Conservation (phyloP, 2,797 vertebrate genomes). For the Florisuga fusca region DNA sequence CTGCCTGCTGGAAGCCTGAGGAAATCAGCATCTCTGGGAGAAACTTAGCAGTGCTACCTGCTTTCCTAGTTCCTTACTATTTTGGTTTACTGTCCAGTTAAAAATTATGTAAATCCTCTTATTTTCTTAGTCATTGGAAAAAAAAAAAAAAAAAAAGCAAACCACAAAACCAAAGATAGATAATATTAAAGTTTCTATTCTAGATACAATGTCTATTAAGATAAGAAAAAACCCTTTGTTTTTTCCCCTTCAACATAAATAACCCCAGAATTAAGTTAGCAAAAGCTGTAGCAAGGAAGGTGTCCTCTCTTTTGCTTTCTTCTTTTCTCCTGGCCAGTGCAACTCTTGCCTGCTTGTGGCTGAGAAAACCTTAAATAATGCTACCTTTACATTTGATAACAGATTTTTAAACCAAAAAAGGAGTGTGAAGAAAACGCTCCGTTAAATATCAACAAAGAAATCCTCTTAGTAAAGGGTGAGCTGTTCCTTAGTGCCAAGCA, state of each 20-base stretch:
- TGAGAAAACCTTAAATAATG: neutral
- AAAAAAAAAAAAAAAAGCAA: neutral
- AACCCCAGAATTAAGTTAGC: neutral
- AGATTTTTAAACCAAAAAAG: neutral
- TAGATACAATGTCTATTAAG: neutral
- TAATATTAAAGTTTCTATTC: neutral
- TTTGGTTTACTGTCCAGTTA: constrained; percentile 2
- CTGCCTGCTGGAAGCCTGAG: neutral
- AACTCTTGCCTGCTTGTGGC: neutral
- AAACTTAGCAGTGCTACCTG: neutral
- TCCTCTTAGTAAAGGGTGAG: neutral
- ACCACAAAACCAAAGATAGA: neutral
- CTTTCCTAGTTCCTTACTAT: neutral
- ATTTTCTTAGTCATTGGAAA: neutral
- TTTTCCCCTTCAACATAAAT: neutral
- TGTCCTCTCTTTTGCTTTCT: neutral
- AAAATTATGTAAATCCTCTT: constrained; percentile 13
- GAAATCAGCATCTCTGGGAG: neutral
- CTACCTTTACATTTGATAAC: neutral
- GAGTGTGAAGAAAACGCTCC: neutral
- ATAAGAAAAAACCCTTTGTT: neutral
- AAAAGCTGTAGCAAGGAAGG: neutral
- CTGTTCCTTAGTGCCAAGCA: neutral
- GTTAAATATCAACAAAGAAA: neutral
- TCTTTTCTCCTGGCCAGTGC: accelerated